Evolutionary conservation across 2,797 vertebrate species (phyloP).

Genomic region (Melanotaenia maccullochi): DNA sequence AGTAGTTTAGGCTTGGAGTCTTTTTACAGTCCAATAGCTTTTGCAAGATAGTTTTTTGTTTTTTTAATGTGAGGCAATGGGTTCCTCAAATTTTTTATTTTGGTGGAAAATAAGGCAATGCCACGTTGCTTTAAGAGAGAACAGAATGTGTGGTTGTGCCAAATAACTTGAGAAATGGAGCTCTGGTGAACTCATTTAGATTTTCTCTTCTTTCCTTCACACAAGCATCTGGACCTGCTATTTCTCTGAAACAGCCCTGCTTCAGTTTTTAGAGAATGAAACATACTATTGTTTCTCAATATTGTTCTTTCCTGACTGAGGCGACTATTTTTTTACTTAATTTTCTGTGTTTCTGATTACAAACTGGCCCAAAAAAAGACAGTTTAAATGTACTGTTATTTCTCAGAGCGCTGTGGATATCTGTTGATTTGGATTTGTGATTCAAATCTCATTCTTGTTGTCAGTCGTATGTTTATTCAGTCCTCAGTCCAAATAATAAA

Average conservation of each 20-base stretch:
- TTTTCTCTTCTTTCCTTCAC: constrained; percentile 52
- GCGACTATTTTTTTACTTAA: constrained; percentile 21
- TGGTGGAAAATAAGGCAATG: constrained; percentile 44
- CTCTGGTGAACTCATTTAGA: constrained; percentile 67
- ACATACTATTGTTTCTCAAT: constrained; percentile 17
- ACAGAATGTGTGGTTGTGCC: constrained; percentile 55
- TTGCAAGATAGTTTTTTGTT: constrained; percentile 5
- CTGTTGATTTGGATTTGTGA: constrained; percentile 9
- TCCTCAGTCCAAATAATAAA: constrained; percentile 46
- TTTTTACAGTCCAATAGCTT: constrained; percentile 19
- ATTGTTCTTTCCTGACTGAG: constrained; percentile 30
- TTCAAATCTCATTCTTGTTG: constrained; percentile 14
- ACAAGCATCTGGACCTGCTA: constrained; percentile 63
- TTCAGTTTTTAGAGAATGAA: constrained; percentile 27
- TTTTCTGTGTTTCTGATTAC: constrained; percentile 12
- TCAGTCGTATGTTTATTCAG: constrained; percentile 19
- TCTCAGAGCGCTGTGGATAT: constrained; percentile 15
- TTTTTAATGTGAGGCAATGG: constrained; percentile 23
- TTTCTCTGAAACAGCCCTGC: constrained; percentile 9
- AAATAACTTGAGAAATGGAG: constrained; percentile 67
- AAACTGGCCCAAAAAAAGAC: constrained; percentile 12
- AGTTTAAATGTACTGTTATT: constrained; percentile 29
- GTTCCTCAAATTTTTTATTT: constrained; percentile 44
- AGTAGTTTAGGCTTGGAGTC: constrained; percentile 19
- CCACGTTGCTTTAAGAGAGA: constrained; percentile 55